These are phyloP conservation scores for Drosophila ercepeae DNA, from an alignment of 1,140 invertebrate genomes.

Conservation along the genomic window DNA sequence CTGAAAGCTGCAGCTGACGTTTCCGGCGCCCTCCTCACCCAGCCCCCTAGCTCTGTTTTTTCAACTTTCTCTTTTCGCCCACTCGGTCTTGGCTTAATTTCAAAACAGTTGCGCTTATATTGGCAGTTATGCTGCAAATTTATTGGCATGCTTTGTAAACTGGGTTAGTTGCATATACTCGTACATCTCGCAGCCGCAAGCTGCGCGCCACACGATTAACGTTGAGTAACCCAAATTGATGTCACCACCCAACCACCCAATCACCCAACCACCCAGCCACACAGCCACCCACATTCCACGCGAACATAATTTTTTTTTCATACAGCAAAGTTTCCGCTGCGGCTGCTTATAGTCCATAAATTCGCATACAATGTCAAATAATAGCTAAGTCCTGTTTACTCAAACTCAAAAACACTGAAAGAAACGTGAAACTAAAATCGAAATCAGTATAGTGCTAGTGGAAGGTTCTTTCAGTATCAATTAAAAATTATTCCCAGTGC, in stretches of 20 bases:
- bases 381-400: conserved; percentile 41
- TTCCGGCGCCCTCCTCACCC: conserved; percentile 10
- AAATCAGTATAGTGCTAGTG: too few species aligned
- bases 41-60: not conserved
- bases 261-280: not conserved
- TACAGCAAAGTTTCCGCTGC: conserved; percentile 30
- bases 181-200: conserved; percentile 38
- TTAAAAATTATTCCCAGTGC: conserved; percentile 4
- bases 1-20: conserved; percentile 44
- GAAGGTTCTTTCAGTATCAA: not conserved
- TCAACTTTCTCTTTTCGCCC: not conserved
- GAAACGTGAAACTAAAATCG: not conserved
- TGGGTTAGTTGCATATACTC: conserved; percentile 43
- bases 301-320: conserved; percentile 45
- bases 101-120: conserved; percentile 60
- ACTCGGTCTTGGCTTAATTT: conserved; percentile 49
- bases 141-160: conserved; percentile 53
- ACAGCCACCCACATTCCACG: not conserved
- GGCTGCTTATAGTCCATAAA: conserved; percentile 40
- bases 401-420: conserved; percentile 8
- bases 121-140: conserved; percentile 54
- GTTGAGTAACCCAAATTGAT: conserved; percentile 50
- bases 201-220: conserved; percentile 49
- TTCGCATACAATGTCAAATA: conserved; percentile 45
- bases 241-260: conserved; percentile 8